These are phyloP conservation scores for Echiichthys vipera DNA, from an alignment of 2,797 vertebrate species.

Conservation along the genomic window DNA sequence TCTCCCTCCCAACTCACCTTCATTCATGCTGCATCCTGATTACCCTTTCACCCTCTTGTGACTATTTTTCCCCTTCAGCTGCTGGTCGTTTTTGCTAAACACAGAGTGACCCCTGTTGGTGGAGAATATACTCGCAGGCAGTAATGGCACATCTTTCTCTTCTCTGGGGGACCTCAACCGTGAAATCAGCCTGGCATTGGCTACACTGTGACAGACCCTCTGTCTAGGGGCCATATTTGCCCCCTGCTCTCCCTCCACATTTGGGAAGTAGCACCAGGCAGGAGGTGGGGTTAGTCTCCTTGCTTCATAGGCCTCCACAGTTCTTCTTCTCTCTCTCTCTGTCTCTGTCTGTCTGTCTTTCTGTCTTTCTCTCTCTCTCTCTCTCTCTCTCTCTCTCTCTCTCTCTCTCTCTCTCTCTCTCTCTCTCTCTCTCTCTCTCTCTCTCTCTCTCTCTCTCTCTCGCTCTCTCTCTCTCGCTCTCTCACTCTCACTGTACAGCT, in stretches of 20 bases:
- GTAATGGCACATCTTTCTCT: constrained; percentile 58
- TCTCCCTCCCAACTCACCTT: constrained; percentile 63
- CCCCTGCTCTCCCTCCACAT: constrained; percentile 64
- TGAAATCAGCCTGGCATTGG: constrained; percentile 86
- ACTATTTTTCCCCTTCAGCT: constrained; percentile 18
- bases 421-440: constrained; percentile 21
- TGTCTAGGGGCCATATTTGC: constrained; percentile 78
- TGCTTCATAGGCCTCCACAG: constrained; percentile 26
- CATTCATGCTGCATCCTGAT: constrained; percentile 63
- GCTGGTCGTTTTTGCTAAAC: constrained; percentile 51
- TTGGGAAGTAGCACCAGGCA: constrained; percentile 73
- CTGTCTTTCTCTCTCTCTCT: constrained; percentile 34
- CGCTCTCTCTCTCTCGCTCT: constrained; percentile 22
- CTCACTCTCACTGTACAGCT: constrained; percentile 19
- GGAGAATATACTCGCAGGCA: constrained; percentile 40
- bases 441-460: constrained; percentile 24
- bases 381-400: constrained; percentile 22
- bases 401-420: constrained; percentile 21
- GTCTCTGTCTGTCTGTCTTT: no score
- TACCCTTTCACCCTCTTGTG: constrained; percentile 40
- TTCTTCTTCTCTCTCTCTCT: constrained; percentile 34
- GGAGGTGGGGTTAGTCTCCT: constrained; percentile 62
- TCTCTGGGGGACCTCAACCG: constrained; percentile 75
- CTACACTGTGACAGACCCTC: constrained; percentile 77
- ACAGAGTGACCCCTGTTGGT: constrained; percentile 86